Percentiles rank a stretch among this genome's conserved stretches.
Conservation (phyloP, 2,113 vertebrate species). For the Ailurus styani region DNA sequence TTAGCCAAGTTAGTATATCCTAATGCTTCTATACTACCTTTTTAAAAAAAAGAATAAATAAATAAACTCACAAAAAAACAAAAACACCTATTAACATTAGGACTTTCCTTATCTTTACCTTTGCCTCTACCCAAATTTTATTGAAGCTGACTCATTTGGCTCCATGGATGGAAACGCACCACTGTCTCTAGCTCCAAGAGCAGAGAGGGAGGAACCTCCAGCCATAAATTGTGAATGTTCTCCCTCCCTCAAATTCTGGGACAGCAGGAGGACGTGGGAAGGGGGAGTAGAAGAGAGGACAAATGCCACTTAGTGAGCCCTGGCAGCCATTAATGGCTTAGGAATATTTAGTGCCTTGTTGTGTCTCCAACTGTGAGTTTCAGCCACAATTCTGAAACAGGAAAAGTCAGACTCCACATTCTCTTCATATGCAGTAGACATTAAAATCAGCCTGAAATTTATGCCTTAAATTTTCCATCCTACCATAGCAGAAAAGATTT, state of each 20-base stretch:
- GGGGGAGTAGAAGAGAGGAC: not conserved
- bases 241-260: not conserved
- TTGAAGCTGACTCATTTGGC: constrained; percentile 11
- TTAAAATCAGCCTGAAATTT: not conserved
- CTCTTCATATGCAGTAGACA: not conserved
- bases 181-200: not conserved
- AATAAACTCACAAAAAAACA: not conserved
- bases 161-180: not conserved
- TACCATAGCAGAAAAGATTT: not conserved
- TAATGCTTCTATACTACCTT: not conserved
- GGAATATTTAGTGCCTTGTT: not conserved
- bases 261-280: not conserved
- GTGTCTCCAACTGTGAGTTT: not conserved
- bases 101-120: not conserved
- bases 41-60: not conserved
- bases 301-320: not conserved
- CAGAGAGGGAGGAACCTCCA: not conserved
- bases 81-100: not conserved
- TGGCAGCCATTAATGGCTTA: not conserved
- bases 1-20: not conserved
- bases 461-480: not conserved
- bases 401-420: not conserved
- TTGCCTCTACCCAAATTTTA: not conserved
- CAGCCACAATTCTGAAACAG: constrained; percentile 1
- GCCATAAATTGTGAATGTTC: not conserved